Evolutionary conservation across 2,888 invertebrate genomes (phyloP).

Genomic region (Erebia ligea): DNA sequence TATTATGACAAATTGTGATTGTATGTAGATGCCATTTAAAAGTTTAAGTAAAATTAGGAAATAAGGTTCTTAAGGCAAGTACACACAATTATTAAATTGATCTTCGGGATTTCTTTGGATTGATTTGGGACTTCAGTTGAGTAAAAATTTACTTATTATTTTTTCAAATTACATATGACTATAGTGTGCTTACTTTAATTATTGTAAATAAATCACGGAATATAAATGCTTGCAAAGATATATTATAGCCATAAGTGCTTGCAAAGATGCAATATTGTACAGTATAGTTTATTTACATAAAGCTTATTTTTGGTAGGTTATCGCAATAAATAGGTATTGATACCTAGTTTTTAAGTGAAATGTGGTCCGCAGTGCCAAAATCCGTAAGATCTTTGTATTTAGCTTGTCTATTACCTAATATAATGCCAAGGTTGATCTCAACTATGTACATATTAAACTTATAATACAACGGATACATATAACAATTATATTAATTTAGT

Average conservation of each 20-base stretch:
- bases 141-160: not conserved
- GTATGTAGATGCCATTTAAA: slow-evolving; percentile 21
- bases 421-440: slow-evolving; percentile 76
- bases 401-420: slow-evolving; percentile 44
- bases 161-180: no score
- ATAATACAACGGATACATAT: slow-evolving; percentile 45
- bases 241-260: slow-evolving; percentile 43
- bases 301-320: slow-evolving; percentile 21
- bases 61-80: not conserved
- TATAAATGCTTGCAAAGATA: slow-evolving; percentile 25
- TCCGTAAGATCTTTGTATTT: slow-evolving; percentile 73
- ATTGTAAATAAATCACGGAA: slow-evolving; percentile 13
- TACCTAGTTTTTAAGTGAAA: slow-evolving; percentile 48
- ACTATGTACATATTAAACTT: slow-evolving; percentile 67
- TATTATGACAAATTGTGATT: slow-evolving; percentile 11
- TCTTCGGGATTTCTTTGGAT: no score
- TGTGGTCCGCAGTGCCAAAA: slow-evolving; percentile 81
- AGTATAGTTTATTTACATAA: slow-evolving; percentile 27
- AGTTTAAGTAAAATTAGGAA: not conserved
- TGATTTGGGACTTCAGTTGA: not conserved
- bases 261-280: slow-evolving; percentile 50
- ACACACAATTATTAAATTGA: not conserved
- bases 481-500: not conserved
- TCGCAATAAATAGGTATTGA: not conserved
- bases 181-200: slow-evolving; percentile 4